These are phyloP conservation scores for Trichosurus vulpecula DNA, from an alignment of 2,797 vertebrate genomes.

Conservation along the genomic window DNA sequence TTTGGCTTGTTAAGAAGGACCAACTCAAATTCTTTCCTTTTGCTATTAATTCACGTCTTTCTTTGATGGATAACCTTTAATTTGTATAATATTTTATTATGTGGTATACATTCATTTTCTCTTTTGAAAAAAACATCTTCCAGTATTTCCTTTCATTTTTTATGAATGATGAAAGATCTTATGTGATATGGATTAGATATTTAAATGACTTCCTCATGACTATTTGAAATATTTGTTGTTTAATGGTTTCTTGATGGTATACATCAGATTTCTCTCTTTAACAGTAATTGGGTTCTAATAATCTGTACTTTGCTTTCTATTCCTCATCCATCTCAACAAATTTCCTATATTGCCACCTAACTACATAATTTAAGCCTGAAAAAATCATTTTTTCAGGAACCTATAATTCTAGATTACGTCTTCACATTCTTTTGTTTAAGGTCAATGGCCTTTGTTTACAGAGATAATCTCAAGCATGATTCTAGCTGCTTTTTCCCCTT, in stretches of 20 bases:
- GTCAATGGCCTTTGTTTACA: background rate
- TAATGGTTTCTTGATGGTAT: background rate
- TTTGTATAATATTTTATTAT: background rate
- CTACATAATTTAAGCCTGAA: background rate
- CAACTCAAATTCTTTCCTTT: background rate
- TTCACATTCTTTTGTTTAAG: background rate
- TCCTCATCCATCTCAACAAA: background rate
- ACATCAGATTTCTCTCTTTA: background rate
- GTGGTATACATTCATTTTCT: background rate
- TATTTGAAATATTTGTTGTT: background rate
- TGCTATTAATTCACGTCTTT: background rate
- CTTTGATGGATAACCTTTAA: background rate
- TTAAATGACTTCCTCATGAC: background rate
- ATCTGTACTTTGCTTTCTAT: no score
- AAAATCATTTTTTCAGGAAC: background rate
- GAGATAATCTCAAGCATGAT: background rate
- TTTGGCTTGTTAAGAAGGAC: background rate
- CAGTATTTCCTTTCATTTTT: background rate
- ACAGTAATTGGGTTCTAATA: background rate
- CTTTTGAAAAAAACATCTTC: background rate
- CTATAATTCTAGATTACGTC: background rate
- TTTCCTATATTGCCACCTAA: background rate
- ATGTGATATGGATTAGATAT: background rate
- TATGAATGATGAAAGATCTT: background rate
- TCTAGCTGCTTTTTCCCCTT: background rate